Evolutionary conservation across 2,888 invertebrate species (phyloP).

Genomic region (Pteria penguin): DNA sequence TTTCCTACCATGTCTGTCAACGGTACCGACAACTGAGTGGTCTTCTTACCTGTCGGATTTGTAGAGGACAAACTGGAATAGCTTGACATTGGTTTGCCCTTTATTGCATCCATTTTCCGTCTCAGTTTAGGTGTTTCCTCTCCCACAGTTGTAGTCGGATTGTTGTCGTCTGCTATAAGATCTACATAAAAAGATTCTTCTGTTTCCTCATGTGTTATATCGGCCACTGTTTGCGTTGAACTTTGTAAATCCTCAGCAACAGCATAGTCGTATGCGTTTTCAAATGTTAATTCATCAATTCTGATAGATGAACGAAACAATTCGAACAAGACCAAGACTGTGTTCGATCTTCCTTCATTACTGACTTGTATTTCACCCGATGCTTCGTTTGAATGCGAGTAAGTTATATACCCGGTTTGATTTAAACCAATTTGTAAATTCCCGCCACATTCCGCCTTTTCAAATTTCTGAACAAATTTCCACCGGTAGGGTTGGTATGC

Average conservation of each 20-base stretch:
- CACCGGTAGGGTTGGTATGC: not conserved
- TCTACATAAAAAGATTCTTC: not conserved
- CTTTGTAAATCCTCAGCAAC: not conserved
- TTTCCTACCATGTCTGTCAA: not conserved
- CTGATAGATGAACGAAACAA: not conserved
- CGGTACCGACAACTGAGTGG: not conserved
- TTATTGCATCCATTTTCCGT: not conserved
- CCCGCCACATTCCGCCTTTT: not conserved
- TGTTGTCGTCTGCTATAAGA: not conserved
- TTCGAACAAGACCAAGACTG: not conserved
- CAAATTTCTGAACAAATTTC: slow-evolving; percentile 7
- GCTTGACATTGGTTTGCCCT: not conserved
- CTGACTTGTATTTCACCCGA: not conserved
- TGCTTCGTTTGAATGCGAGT: not conserved
- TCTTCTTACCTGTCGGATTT: not conserved
- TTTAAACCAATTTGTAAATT: not conserved
- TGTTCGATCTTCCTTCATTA: not conserved
- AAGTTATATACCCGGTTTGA: not conserved
- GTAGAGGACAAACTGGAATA: not conserved
- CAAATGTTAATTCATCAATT: not conserved
- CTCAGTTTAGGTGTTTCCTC: not conserved
- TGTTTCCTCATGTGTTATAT: no score
- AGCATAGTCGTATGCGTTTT: slow-evolving; percentile 8
- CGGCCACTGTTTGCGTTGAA: no score
- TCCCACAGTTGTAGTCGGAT: not conserved